A percentile compares a stretch with the other conserved stretches of the same genome.
These are phyloP conservation scores for Drosophila picticornis DNA, from an alignment of 2,888 invertebrate species.

Conservation along the genomic window DNA sequence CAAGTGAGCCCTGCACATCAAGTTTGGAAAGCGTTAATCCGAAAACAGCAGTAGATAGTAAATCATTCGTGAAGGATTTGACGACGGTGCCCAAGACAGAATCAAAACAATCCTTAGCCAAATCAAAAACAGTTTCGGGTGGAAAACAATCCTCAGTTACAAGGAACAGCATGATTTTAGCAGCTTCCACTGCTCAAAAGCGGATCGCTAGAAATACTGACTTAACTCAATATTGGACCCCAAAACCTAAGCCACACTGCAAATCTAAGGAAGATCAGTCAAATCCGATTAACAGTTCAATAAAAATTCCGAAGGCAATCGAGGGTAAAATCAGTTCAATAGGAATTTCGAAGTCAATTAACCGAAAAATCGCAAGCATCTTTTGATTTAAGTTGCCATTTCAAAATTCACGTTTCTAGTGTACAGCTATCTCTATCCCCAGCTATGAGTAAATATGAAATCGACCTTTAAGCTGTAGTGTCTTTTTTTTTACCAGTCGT, in stretches of 20 bases:
- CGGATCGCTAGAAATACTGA: neutral
- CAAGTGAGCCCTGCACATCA: neutral
- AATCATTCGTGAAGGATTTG: neutral
- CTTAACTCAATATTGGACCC: slow-evolving; percentile 26
- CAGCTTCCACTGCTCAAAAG: neutral
- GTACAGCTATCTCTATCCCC: slow-evolving; percentile 22
- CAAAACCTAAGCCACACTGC: slow-evolving; percentile 5
- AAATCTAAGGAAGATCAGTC: neutral
- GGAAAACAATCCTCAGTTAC: neutral
- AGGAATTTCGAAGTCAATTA: neutral
- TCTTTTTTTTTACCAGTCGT: slow-evolving; percentile 6
- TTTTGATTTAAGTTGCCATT: slow-evolving; percentile 12
- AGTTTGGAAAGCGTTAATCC: neutral
- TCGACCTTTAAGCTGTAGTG: slow-evolving; percentile 7
- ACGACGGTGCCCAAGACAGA: neutral
- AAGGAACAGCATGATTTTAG: neutral
- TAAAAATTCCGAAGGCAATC: neutral
- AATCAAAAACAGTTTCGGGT: neutral
- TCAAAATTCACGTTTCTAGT: slow-evolving; percentile 50
- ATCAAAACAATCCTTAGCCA: neutral
- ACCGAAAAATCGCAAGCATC: slow-evolving; percentile 1
- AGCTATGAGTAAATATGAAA: slow-evolving; percentile 30
- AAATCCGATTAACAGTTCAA: neutral
- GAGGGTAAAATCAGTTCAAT: neutral
- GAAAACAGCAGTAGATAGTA: neutral